Percentiles rank a stretch among this genome's conserved stretches.
These are phyloP conservation scores for Mobula hypostoma DNA, from an alignment of 2,113 vertebrate species.

Conservation along the genomic window DNA sequence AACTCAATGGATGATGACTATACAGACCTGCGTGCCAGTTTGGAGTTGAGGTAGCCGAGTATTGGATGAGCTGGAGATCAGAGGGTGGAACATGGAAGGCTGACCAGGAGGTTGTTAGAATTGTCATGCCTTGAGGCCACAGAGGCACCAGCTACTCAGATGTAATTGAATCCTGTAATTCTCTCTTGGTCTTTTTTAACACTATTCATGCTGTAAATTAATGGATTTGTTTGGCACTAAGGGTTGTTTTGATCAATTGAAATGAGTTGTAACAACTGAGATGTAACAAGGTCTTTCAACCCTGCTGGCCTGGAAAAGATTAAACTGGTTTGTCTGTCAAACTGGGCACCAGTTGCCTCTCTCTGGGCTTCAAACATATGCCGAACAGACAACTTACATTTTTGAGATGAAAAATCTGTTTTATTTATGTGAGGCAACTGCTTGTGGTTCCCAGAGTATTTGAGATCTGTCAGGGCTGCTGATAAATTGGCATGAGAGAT, in stretches of 20 bases:
- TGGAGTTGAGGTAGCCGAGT: no score
- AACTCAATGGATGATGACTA: no score
- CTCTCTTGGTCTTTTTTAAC: not conserved
- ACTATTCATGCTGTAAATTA: not conserved
- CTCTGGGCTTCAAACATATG: slow-evolving; percentile 6
- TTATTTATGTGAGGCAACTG: slow-evolving; percentile 31
- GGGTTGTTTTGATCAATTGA: not conserved
- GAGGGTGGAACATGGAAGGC: no score
- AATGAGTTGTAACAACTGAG: not conserved
- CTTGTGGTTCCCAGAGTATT: slow-evolving; percentile 26
- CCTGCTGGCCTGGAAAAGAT: not conserved
- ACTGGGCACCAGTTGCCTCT: slow-evolving; percentile 10
- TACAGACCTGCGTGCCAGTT: no score
- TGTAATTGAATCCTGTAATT: slow-evolving; percentile 1
- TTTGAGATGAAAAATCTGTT: slow-evolving; percentile 12
- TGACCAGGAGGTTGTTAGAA: no score
- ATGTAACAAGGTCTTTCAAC: not conserved
- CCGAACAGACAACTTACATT: slow-evolving; percentile 21
- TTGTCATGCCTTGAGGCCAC: no score
- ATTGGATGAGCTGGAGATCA: no score
- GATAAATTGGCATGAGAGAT: slow-evolving; percentile 28
- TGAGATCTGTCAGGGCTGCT: slow-evolving; percentile 8
- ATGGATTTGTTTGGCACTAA: not conserved
- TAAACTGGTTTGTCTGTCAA: slow-evolving; percentile 33
- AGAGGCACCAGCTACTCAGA: no score